A percentile compares a stretch with the other conserved stretches of the same genome.
These are phyloP conservation scores for Lutraria lutraria DNA, from an alignment of 2,888 invertebrate genomes.

Conservation along the genomic window DNA sequence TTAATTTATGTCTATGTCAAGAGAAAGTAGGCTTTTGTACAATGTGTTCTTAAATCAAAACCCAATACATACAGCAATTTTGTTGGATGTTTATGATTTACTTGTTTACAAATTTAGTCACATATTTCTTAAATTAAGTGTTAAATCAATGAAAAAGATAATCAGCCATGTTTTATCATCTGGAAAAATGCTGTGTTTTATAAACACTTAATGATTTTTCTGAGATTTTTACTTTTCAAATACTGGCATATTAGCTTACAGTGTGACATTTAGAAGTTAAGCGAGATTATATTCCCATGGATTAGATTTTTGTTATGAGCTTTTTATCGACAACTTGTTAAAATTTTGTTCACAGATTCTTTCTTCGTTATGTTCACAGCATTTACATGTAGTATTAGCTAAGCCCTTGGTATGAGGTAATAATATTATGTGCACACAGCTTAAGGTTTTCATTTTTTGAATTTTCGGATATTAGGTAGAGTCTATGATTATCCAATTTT, in stretches of 20 bases:
- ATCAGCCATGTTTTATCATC: not conserved
- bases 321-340: not conserved
- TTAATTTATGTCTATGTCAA: too few relatives aligned
- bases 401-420: not conserved
- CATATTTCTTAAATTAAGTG: too few relatives aligned
- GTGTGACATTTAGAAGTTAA: not conserved
- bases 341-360: not conserved
- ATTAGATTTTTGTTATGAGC: slow-evolving; percentile 7
- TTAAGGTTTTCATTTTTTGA: slow-evolving; percentile 12
- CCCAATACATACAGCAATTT: too few relatives aligned
- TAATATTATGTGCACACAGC: slow-evolving; percentile 3
- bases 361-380: not conserved
- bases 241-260: not conserved
- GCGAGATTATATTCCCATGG: not conserved
- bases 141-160: too few relatives aligned
- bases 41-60: too few relatives aligned
- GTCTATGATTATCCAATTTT: not conserved
- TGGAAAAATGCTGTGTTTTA: not conserved
- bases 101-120: too few relatives aligned
- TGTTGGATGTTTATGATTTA: too few relatives aligned
- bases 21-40: too few relatives aligned
- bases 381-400: not conserved
- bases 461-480: not conserved
- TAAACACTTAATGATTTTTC: not conserved
- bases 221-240: not conserved